Evolutionary conservation across 2,797 vertebrate species (phyloP).

Genomic region (Lophius americanus): DNA sequence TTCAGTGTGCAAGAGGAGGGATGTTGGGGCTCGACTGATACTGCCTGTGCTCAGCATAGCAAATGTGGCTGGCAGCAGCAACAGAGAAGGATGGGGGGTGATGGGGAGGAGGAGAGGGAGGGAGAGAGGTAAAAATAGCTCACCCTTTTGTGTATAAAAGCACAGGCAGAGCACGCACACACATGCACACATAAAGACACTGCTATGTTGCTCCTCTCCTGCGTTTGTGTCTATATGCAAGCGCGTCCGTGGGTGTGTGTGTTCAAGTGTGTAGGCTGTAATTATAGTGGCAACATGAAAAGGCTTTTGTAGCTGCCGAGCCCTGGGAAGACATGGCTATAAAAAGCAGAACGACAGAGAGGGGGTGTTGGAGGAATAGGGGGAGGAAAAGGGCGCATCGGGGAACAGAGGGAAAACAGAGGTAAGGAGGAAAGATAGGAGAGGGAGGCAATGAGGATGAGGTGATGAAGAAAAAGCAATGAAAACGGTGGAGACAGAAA

Average conservation of each 20-base stretch:
- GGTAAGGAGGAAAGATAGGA: constrained; percentile 45
- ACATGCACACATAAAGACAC: constrained; percentile 69
- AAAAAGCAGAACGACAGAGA: constrained; percentile 82
- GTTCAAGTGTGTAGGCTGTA: constrained; percentile 70
- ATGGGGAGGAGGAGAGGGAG: constrained; percentile 30
- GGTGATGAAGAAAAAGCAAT: constrained; percentile 51
- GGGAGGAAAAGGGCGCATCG: constrained; percentile 27
- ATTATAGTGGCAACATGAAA: constrained; percentile 81
- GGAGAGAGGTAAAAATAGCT: constrained; percentile 78
- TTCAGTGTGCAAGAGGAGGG: constrained; percentile 56
- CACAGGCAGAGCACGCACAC: constrained; percentile 69
- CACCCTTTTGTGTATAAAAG: constrained; percentile 77
- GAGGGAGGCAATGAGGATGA: constrained; percentile 32
- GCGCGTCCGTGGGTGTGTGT: constrained; percentile 3
- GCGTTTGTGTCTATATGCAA: constrained; percentile 6
- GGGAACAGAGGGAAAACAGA: constrained; percentile 45
- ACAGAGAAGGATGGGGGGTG: constrained; percentile 37
- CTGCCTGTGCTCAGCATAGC: constrained; percentile 79
- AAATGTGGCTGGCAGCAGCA: constrained; percentile 75
- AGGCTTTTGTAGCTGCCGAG: constrained; percentile 78
- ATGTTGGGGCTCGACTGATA: constrained; percentile 73
- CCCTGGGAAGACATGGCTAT: constrained; percentile 80
- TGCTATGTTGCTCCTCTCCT: constrained; percentile 34
- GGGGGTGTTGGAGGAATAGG: constrained; percentile 56
- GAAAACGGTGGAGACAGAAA: constrained; percentile 31